Base-by-base conservation (phyloP, 2,797 vertebrate species). In the Enteromius anoplus region DNA sequence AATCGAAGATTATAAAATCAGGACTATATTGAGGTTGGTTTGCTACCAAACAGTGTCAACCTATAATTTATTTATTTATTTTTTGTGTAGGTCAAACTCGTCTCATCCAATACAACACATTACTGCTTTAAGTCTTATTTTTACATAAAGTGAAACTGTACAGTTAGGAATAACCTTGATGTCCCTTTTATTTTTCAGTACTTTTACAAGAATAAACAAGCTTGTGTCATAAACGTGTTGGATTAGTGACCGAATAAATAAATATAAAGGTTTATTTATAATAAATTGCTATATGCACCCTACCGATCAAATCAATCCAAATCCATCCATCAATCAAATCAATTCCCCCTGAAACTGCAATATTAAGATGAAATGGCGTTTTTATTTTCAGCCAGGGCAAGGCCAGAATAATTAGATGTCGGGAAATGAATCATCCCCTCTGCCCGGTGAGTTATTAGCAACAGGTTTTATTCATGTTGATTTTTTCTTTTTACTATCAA, bases 361-460 rank as follows among this genome's bases (percentile, higher is more conserved):
- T 11, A 51, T 26, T 58, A 58, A 40, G 21, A 29, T 29, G 23
- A 80, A 69, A 53, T 12, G 34, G 65, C 15, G 14, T 17, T 29
- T 70, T 79, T 64, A 1, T 55, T 55, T 78, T 12, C 34, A 15
- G 62, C 64, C 15, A 53, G 2, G 23, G 76, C 76, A 40, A n/a
- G 21, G 53, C 15, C 70, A 75, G 53, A 64, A 40, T 64, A 85
- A 79, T 77, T 53, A 42, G 26, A 45, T 23, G 64, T 26, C 55
- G 76, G 78, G 78, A 81, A 77, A 65, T 71, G 53, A 81, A 71
- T 75, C 68, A 69, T 51, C 45, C 21, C 23, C 45, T 75, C 64
- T 58, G 71, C 8, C 37, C 23, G 70, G 26, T 32, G 71, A 81
- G 42, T 75, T 64, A 81, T 85, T 80, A 70, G 53, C 15, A 64